phyloP scores from a whole-genome alignment of 2,888 invertebrate species.

The Caenorhabditis angaria region DNA sequence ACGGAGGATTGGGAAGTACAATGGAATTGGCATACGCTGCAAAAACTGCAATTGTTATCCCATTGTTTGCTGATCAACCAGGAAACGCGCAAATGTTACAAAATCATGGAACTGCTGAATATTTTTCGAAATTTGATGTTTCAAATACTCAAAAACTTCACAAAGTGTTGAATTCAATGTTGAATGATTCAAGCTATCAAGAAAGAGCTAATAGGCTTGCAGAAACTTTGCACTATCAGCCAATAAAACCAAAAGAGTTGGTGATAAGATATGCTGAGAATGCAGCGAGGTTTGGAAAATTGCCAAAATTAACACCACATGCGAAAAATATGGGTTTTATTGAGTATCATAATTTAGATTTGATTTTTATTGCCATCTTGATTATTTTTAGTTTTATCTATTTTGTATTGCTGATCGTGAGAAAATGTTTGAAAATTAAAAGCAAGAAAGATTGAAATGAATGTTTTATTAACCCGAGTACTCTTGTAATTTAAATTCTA shows the following conservation, averaged over 20 bases:
- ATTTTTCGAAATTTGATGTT: constrained; percentile 27
- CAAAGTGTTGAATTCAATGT: background rate
- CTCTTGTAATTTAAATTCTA: background rate
- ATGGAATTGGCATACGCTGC: constrained; percentile 41
- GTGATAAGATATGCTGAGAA: constrained; percentile 31
- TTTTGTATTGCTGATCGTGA: background rate
- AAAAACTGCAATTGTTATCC: constrained; percentile 38
- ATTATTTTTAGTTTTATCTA: background rate
- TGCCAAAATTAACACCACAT: constrained; percentile 23
- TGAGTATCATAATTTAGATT: constrained; percentile 32
- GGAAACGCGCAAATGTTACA: constrained; percentile 32
- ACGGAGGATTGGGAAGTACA: constrained; percentile 40
- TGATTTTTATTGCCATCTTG: constrained; percentile 1
- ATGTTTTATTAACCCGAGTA: background rate
- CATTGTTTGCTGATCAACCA: constrained; percentile 33
- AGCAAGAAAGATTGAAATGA: background rate
- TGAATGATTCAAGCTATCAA: constrained; percentile 16
- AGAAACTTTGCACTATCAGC: constrained; percentile 28
- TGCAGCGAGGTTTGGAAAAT: constrained; percentile 34
- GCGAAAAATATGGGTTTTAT: constrained; percentile 31
- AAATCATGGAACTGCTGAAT: constrained; percentile 22
- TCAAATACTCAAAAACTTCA: constrained; percentile 21
- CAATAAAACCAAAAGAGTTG: constrained; percentile 27
- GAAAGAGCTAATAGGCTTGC: constrained; percentile 20
- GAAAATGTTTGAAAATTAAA: background rate